Conservation (phyloP, 2,797 vertebrate genomes). For the Picus viridis region DNA sequence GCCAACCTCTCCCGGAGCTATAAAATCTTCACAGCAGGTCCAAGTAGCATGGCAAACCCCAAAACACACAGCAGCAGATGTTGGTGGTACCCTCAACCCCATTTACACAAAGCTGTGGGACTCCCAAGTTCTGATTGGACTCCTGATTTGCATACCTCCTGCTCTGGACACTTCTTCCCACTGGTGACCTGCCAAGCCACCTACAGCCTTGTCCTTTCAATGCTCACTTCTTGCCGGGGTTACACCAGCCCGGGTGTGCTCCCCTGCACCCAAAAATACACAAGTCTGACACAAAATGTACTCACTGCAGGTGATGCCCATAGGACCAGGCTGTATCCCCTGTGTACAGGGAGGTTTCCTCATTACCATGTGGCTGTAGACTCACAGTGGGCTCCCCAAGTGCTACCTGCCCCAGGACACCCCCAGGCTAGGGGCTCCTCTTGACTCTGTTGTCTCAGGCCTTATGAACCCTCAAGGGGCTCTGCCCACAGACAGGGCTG, state of each 20-base stretch:
- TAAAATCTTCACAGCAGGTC: background rate
- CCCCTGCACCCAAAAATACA: background rate
- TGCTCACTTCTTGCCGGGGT: fast-evolving
- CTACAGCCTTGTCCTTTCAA: fast-evolving
- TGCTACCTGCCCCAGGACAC: background rate
- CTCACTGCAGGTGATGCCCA: fast-evolving
- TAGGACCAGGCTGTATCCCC: background rate
- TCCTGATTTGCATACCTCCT: background rate
- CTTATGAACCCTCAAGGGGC: background rate
- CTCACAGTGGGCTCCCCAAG: too few species aligned
- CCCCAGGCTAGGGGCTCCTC: background rate
- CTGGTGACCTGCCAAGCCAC: fast-evolving
- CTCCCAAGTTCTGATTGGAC: background rate
- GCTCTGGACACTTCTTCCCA: fast-evolving
- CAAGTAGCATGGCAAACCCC: fast-evolving
- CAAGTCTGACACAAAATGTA: fast-evolving
- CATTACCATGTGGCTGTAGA: fast-evolving
- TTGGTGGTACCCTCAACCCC: background rate
- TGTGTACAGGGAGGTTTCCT: fast-evolving
- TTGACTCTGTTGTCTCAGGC: background rate
- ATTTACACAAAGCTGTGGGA: fast-evolving
- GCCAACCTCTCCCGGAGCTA: fast-evolving
- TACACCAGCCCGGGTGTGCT: fast-evolving
- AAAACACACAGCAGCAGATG: fast-evolving
- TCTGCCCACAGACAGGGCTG: background rate